Evolutionary conservation across 2,797 vertebrate genomes (phyloP), one percentile per base, ranked within the genome.

Genomic region (Philypnodon macrostomus): DNA sequence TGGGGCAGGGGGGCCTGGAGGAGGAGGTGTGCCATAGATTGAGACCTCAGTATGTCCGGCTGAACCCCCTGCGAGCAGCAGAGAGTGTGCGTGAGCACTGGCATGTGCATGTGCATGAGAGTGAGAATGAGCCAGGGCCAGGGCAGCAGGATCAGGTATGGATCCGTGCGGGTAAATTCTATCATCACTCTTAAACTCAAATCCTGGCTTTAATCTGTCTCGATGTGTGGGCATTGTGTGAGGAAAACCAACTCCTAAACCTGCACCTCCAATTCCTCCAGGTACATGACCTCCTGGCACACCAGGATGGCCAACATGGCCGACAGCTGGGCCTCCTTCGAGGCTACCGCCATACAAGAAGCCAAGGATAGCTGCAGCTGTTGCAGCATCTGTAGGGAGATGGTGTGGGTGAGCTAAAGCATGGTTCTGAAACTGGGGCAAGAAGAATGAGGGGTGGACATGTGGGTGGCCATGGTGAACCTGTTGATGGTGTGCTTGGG

Each of bases 111-210:
- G 79, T 19, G 73, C 69, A 27, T 87, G 85, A 1, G 85, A 80
- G 50, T 90, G 86, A 42, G 85, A 81, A 55, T 89, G 88, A 70
- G 84, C 86, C 3, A 89, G 84, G 75, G 92, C 77, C 66, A 92
- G 4, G 75, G 93, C 87, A 64, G 41, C 58, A 73, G 88, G 83
- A 86, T 91, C 89, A 9, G 75, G 61, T 23, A 91, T 81, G 13
- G 82, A 64, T 14, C 83, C 92, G 10, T 91, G 92, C 56, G 92
- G 74, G 65, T 97, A 96, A 51, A 85, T 58, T 17, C 89, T 84
- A 27, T 91, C 89, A 56, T 95, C 94, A 2, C 94, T 95, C 85
- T 98, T 98, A 73, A 98, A 95, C 85, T 98, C 96, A 62, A 95
- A 98, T 39, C 96, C 95, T 0, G 90, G 92, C 72, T 98, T 98